Conservation (phyloP, 2,113 vertebrate species). For the Saccopteryx leptura region DNA sequence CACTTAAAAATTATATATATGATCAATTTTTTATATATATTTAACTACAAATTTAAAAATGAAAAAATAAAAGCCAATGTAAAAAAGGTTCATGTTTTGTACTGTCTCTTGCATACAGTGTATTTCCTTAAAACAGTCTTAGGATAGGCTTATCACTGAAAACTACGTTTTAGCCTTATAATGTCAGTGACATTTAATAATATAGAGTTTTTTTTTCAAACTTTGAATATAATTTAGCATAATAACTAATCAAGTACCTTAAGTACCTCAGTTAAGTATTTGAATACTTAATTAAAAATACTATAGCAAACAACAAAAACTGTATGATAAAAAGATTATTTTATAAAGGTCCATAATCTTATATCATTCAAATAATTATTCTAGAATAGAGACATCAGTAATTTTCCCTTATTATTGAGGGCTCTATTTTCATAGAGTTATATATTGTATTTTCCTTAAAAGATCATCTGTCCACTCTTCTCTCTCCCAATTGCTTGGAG, state of each 20-base stretch:
- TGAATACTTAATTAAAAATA: background rate
- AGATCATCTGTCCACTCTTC: background rate
- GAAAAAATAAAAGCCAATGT: background rate
- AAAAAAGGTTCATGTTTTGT: background rate
- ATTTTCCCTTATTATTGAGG: background rate
- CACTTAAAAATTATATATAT: background rate
- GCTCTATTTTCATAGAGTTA: background rate
- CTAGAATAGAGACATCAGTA: background rate
- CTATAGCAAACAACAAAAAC: background rate
- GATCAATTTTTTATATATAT: background rate
- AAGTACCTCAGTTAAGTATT: background rate
- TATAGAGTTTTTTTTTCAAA: background rate
- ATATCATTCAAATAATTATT: background rate
- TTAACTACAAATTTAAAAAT: background rate
- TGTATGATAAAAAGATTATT: background rate
- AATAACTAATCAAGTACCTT: background rate
- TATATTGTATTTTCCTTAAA: background rate
- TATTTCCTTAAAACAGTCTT: slow-evolving; percentile 21
- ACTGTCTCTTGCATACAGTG: background rate
- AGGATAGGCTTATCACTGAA: background rate
- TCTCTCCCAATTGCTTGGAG: background rate
- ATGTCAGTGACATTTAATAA: background rate
- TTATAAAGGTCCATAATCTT: background rate
- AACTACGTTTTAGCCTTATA: background rate
- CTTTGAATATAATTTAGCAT: background rate